These are phyloP conservation scores for Ryuthela nishihirai DNA, from an alignment of 2,888 invertebrate species.

Conservation along the genomic window DNA sequence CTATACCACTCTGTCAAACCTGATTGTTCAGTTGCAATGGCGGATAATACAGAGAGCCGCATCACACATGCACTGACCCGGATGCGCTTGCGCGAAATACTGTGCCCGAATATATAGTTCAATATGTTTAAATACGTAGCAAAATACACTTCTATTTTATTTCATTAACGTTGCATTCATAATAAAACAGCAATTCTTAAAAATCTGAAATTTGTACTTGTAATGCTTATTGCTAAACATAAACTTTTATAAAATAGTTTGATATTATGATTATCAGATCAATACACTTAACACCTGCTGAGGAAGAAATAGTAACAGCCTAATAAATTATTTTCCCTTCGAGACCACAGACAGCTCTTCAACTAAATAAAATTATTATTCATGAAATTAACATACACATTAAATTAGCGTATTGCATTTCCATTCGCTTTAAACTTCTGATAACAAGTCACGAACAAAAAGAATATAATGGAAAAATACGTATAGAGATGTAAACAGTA, in stretches of 20 bases:
- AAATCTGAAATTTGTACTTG: too few relatives aligned
- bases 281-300: constrained; percentile 30
- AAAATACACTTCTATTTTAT: background rate
- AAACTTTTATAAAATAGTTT: too few relatives aligned
- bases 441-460: too few relatives aligned
- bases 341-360: too few relatives aligned
- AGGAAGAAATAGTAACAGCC: constrained; percentile 22
- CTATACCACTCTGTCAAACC: constrained; percentile 9
- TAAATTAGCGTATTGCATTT: too few relatives aligned
- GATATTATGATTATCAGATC: constrained; percentile 24
- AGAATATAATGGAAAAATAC: too few relatives aligned
- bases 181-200: too few relatives aligned
- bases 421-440: too few relatives aligned
- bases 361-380: too few relatives aligned
- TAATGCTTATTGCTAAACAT: too few relatives aligned
- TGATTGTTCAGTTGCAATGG: constrained; percentile 25
- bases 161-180: background rate
- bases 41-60: constrained; percentile 18
- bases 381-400: too few relatives aligned
- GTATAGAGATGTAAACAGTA: too few relatives aligned
- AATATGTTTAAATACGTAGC: background rate
- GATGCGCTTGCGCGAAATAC: constrained; percentile 20
- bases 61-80: constrained; percentile 30
- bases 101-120: constrained; percentile 24
- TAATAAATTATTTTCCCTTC: constrained; percentile 28